Evolutionary conservation across 1,140 invertebrate genomes (phyloP), one percentile per base, ranked within the genome.

Genomic region (Atopsyche davidsoni): DNA sequence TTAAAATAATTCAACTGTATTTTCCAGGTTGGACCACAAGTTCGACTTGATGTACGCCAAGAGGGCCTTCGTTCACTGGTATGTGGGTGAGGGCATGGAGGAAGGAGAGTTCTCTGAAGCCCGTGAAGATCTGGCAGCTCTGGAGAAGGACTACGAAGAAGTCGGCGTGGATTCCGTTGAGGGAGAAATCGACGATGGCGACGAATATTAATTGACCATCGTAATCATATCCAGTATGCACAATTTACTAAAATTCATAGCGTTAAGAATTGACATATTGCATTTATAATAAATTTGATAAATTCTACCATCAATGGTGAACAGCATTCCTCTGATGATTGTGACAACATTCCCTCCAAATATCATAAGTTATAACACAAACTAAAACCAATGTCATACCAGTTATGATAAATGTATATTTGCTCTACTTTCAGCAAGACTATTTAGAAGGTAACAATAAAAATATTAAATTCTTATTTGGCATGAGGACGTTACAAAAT

Each of bases 51-150:
- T 89, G 86, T 87, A 85, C 71, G 71, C 86, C 61, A 77, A 87
- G 67, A 73, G 83, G 61, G 80, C 85, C 22, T 79, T 88, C 64
- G 83, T 86, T 1, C 84, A 86, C 62, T 87, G 84, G 84, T 88
- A 86, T 63, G 78, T 83, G 0, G 72, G 83, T 4, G 86, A 89
- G 65, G 84, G 86, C 57, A 86, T 85, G 83, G 83, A 86, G 60
- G 83, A 89, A 71, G 83, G 81, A 40, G 87, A 89, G 66, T 92
- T 92, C 73, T 80, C 78, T 3, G 89, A 92, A 60, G 87, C 89
- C 3, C 81, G 89, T 46, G 89, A 92, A 69, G 87, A 92, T 73
- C 68, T 89, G 62, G 87, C 87, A 7, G 84, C 86, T 13, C 70
- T 87, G 1, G 83, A 87, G 65, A 86, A 85, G 65, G 86, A 89